Base-by-base conservation (phyloP, 2,113 vertebrate species). In the Talpa occidentalis region DNA sequence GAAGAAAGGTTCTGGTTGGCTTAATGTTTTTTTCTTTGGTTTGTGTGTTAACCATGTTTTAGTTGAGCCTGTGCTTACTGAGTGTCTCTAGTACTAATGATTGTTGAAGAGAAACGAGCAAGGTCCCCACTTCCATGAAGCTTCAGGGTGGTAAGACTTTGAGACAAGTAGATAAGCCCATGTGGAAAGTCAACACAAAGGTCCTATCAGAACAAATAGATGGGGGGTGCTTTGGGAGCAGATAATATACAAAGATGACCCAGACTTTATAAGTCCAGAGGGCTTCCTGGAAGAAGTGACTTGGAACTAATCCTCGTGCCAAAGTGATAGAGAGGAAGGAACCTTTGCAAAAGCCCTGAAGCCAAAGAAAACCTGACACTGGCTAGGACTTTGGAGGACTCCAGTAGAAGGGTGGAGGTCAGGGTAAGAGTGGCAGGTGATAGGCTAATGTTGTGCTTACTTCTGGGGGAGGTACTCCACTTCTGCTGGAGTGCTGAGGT, bases 251-350 rank as follows among this genome's bases (percentile, higher is more conserved):
- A 35, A 30, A 49, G 7, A 10, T 16, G 32, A 22, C 6, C 7
- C 47, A 42, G 26, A 32, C 30, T 44, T 54, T 44, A 40, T 11
- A 44, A 60, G 6, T 26, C 42, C 40, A 56, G 70, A 74, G 37
- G 28, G 32, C 81, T 92, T 85, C 69, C 78, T 70, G 56, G 66
- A 92, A 56, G 44, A 82, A 70, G 91, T 80, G 56, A 79, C 9
- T 19, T 67, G 32, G 35, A 67, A 44, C 16, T 62, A 16, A 72
- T 37, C 30, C 3, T 19, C 16, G 3, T 73, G 80, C 28, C 54
- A 11, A 24, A 90, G 69, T 30, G 7, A 11, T 44, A 52, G 8
- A 15, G 37, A 44, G 37, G 83, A 30, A 91, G 49, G 40, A 52
- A 19, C 8, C 10, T 79, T 91, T 40, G 6, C 40, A 44, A 28